phyloP scores from a whole-genome alignment of 1,140 invertebrate species.

The Trichoplusia ni region DNA sequence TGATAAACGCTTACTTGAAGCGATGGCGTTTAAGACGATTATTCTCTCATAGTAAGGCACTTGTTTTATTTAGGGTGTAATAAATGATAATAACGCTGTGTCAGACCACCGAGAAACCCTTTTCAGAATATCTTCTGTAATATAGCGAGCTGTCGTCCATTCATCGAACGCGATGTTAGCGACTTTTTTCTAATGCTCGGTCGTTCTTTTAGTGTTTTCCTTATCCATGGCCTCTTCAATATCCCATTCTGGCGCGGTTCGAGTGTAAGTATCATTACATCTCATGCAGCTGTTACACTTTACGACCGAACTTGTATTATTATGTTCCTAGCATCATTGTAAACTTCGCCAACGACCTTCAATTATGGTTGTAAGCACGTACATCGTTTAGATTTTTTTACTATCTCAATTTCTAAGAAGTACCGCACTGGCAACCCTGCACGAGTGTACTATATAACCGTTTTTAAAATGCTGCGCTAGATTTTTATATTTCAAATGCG shows the following conservation, averaged over 20 bases:
- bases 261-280: constrained; percentile 62
- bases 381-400: constrained; percentile 33
- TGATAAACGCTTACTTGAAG: constrained; percentile 1
- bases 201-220: constrained; percentile 45
- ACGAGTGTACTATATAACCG: neutral
- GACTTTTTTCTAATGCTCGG: constrained; percentile 44
- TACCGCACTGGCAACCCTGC: no score
- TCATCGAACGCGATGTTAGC: constrained; percentile 41
- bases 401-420: constrained; percentile 15
- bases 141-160: constrained; percentile 39
- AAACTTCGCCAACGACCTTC: constrained; percentile 51
- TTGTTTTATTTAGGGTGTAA: constrained; percentile 28
- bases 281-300: constrained; percentile 74
- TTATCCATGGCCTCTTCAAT: constrained; percentile 53
- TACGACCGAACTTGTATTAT: constrained; percentile 72
- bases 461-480: constrained; percentile 12
- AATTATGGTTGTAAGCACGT: constrained; percentile 42
- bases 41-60: neutral
- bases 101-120: constrained; percentile 41
- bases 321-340: constrained; percentile 60
- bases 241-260: constrained; percentile 54
- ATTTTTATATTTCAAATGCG: constrained; percentile 22
- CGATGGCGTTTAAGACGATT: constrained; percentile 2
- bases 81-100: constrained; percentile 44
- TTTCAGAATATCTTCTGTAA: constrained; percentile 40